Percentiles rank a stretch among this genome's conserved stretches.
Conservation (phyloP, 2,797 vertebrate species). For the Crenuchus spilurus region DNA sequence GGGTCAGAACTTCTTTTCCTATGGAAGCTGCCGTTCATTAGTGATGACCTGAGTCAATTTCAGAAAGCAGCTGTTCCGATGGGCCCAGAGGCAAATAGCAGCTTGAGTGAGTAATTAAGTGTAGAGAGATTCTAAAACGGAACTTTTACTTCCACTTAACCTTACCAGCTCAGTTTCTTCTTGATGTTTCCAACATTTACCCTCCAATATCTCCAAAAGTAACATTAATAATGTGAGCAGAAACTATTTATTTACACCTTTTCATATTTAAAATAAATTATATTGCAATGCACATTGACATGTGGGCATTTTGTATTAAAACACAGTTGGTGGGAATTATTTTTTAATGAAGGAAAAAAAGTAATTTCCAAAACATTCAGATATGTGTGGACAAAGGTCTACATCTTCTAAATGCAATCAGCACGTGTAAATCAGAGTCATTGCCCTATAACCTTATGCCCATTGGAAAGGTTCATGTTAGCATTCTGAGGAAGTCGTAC, state of each 20-base stretch:
- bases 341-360: too few relatives aligned
- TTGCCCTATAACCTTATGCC: not conserved
- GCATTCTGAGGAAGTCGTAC: not conserved
- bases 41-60: conserved; percentile 57
- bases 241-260: conserved; percentile 9
- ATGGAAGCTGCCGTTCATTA: conserved; percentile 64
- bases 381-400: too few relatives aligned
- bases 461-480: not conserved
- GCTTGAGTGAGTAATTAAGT: conserved; percentile 34
- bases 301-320: too few relatives aligned
- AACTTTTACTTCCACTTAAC: conserved; percentile 21
- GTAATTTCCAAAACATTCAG: not conserved
- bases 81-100: conserved; percentile 57
- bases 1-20: conserved; percentile 56
- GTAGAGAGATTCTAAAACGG: conserved; percentile 32
- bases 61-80: conserved; percentile 71
- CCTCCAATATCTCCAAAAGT: conserved; percentile 8
- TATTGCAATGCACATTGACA: too few relatives aligned
- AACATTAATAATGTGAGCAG: not conserved
- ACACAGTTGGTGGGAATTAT: too few relatives aligned
- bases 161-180: conserved; percentile 16
- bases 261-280: not conserved
- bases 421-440: not conserved
- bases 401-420: not conserved
- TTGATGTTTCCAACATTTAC: conserved; percentile 12